phyloP scores from a whole-genome alignment of 1,140 invertebrate species.

The Zaprionus lachaisei region DNA sequence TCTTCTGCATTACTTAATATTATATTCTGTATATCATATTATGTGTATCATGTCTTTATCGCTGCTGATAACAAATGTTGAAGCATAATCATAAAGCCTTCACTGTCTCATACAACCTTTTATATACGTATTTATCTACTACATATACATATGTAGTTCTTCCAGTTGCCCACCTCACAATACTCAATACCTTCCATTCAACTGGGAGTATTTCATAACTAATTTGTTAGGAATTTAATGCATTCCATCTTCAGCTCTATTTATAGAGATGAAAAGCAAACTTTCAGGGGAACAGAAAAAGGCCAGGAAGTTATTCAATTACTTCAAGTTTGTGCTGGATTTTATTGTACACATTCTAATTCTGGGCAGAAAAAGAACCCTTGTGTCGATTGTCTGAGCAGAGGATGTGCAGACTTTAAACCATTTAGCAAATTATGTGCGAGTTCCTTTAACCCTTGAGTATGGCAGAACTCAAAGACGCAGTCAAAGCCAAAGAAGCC shows the following conservation, averaged over 20 bases:
- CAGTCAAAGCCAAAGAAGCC: not conserved
- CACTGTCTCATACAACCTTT: too few species aligned
- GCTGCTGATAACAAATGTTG: too few species aligned
- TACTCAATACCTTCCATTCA: too few species aligned
- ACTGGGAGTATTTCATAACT: not conserved
- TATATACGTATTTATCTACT: too few species aligned
- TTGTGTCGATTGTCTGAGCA: constrained; percentile 37
- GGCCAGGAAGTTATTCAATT: constrained; percentile 23
- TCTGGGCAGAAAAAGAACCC: constrained; percentile 2
- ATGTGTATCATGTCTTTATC: too few species aligned
- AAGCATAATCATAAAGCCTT: too few species aligned
- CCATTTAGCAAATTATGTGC: constrained; percentile 79
- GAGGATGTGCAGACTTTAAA: constrained; percentile 53
- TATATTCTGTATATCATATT: too few species aligned
- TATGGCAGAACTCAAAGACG: constrained; percentile 35
- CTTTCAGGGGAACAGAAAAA: not conserved
- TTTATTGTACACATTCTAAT: constrained; percentile 24
- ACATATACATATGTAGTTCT: too few species aligned
- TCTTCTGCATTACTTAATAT: too few species aligned
- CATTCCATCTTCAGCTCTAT: not conserved
- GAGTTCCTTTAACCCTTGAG: constrained; percentile 64
- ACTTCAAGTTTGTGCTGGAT: constrained; percentile 24
- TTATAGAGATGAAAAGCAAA: constrained; percentile 1
- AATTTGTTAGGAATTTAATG: not conserved
- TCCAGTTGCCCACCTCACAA: too few species aligned